Conservation (phyloP, 2,888 invertebrate genomes). For the Patella depressa region DNA sequence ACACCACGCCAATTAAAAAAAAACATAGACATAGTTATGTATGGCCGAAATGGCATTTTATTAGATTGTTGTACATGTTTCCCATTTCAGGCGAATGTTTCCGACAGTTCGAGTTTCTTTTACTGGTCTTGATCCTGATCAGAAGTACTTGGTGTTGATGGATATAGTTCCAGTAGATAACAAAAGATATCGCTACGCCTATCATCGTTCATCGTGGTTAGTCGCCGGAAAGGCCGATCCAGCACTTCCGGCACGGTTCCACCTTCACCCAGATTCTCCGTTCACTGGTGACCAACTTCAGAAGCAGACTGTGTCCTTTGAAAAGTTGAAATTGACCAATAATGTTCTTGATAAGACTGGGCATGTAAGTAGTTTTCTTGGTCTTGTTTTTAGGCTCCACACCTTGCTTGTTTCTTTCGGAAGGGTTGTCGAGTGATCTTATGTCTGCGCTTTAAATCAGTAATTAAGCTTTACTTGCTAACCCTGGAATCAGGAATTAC, state of each 20-base stretch:
- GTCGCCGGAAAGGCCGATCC: slow-evolving; percentile 99
- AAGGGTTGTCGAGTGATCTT: too few species aligned
- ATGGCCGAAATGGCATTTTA: not conserved
- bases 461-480: too few species aligned
- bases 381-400: not conserved
- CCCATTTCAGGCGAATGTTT: slow-evolving; percentile 89
- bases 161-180: slow-evolving; percentile 97
- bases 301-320: slow-evolving; percentile 97
- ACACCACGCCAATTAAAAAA: too few species aligned
- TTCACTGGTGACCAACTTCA: slow-evolving; percentile 94
- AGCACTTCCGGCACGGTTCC: slow-evolving; percentile 89
- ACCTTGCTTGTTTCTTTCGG: too few species aligned
- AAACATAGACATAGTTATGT: too few species aligned
- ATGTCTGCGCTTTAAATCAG: too few species aligned
- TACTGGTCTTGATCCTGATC: slow-evolving; percentile 78
- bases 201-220: slow-evolving; percentile 97
- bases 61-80: not conserved
- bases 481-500: too few species aligned
- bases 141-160: slow-evolving; percentile 87
- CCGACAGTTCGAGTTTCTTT: slow-evolving; percentile 96
- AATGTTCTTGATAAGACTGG: slow-evolving; percentile 83
- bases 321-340: slow-evolving; percentile 98
- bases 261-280: slow-evolving; percentile 96
- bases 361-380: slow-evolving; percentile 54
- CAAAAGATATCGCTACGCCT: slow-evolving; percentile 92